A percentile compares a stretch with the other conserved stretches of the same genome.
Conservation (phyloP, 2,113 vertebrate genomes). For the Lontra canadensis region DNA sequence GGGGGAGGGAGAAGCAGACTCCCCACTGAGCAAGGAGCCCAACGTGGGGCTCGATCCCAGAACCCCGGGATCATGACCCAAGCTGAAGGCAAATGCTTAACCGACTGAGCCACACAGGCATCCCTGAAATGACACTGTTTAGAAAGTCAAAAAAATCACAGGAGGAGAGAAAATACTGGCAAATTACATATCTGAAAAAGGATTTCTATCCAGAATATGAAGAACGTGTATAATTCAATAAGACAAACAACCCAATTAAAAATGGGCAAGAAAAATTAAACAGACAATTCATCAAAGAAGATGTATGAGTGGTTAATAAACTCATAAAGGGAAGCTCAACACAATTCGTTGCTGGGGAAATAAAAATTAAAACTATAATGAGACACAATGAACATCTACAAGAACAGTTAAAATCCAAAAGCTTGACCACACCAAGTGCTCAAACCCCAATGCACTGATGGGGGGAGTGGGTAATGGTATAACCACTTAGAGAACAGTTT, state of each 20-base stretch:
- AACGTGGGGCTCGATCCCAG: too few species aligned
- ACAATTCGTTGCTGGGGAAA: neutral
- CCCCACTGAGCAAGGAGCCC: neutral
- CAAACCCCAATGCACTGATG: neutral
- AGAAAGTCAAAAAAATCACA: neutral
- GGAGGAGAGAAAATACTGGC: neutral
- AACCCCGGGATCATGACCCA: too few species aligned
- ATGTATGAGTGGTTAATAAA: neutral
- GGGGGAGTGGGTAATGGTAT: neutral
- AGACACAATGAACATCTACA: neutral
- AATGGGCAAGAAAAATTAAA: neutral
- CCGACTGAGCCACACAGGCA: too few species aligned
- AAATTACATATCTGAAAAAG: neutral
- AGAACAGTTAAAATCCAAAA: neutral
- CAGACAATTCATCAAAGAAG: neutral
- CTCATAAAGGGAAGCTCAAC: neutral
- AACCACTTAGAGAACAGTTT: neutral
- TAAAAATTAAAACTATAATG: neutral
- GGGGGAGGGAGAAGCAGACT: neutral
- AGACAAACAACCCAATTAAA: slow-evolving; percentile 1
- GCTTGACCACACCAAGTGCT: neutral
- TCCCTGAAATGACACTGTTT: neutral
- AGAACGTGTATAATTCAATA: neutral
- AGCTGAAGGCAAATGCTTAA: too few species aligned
- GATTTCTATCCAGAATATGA: neutral